Percentiles rank a stretch among this genome's conserved stretches.
Evolutionary conservation across 1,140 invertebrate species (phyloP).

Genomic region (Brachionus angularis): DNA sequence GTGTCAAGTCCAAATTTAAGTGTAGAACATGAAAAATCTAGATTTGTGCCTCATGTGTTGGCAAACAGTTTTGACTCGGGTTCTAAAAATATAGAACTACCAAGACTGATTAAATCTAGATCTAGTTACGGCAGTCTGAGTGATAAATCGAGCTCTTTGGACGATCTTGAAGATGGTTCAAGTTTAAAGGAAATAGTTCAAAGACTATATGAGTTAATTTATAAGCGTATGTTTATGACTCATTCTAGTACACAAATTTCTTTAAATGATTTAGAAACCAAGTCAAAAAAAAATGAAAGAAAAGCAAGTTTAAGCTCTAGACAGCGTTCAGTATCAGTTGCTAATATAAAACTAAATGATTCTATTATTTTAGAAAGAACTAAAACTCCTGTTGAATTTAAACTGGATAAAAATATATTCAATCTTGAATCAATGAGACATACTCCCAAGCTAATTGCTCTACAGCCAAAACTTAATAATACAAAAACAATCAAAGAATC

Average conservation of each 20-base stretch:
- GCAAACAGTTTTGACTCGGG: no score
- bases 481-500: no score
- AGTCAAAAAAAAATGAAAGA: not conserved
- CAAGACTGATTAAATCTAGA: no score
- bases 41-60: slow-evolving; percentile 3
- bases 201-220: slow-evolving; percentile 13
- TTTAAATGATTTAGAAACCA: not conserved
- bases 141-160: slow-evolving; percentile 14
- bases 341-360: slow-evolving; percentile 17
- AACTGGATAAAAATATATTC: slow-evolving; percentile 29
- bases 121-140: not conserved
- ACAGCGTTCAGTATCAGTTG: slow-evolving; percentile 1
- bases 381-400: not conserved
- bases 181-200: slow-evolving; percentile 12
- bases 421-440: slow-evolving; percentile 20
- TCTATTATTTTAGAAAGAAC: not conserved
- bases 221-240: not conserved
- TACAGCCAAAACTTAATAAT: no score
- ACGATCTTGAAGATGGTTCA: slow-evolving; percentile 10
- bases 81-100: no score
- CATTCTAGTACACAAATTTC: not conserved
- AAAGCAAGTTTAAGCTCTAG: not conserved
- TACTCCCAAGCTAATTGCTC: slow-evolving; percentile 37
- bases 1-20: slow-evolving; percentile 13
- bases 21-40: not conserved